Evolutionary conservation across 2,797 vertebrate species (phyloP), one percentile per base, ranked within the genome.

Genomic region (Pampus argenteus): DNA sequence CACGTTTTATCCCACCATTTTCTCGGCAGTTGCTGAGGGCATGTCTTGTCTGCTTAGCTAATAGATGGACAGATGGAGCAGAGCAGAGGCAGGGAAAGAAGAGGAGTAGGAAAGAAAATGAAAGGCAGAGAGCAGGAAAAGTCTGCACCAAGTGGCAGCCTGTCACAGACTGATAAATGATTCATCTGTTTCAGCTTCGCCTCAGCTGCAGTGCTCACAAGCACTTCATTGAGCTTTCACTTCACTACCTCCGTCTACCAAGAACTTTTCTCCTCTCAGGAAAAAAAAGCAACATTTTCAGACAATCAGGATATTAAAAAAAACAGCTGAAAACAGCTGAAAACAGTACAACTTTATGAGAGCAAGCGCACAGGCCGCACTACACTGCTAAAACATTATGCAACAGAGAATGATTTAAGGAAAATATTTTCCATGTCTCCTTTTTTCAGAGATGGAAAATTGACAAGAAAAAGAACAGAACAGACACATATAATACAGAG

Each of bases 141-240:
- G 57, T 64, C 61, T 70, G 78, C 38, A 75, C 42, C 31, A 7
- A 71, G 58, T 36, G 23, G 56, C 11, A 44, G 69, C 68, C 75
- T 88, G 86, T 86, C 78, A 88, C 70, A 81, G 47, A 38, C 76
- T 82, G 76, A 89, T 92, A 69, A 90, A 91, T 88, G 74, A 92
- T 91, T 89, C 71, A 91, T 87, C 73, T 67, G 59, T 70, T 81
- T 79, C 36, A 59, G 66, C 71, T 78, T 76, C 6, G 61, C 79
- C 68, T 83, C 78, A 68, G 75, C 81, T 73, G 47, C 79, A 76
- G 58, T 9, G 60, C 79, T 88, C 82, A 55, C 22, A 74, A 47
- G 64, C 62, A 62, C 62, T 74, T 75, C 73, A 76, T 38, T 74
- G 56, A 60, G 56, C 75, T 61, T 82, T 82, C 61, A 64, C 72